A percentile compares a stretch with the other conserved stretches of the same genome.
These are phyloP conservation scores for Dicyrtomina minuta DNA, from an alignment of 2,888 invertebrate species.

Conservation along the genomic window DNA sequence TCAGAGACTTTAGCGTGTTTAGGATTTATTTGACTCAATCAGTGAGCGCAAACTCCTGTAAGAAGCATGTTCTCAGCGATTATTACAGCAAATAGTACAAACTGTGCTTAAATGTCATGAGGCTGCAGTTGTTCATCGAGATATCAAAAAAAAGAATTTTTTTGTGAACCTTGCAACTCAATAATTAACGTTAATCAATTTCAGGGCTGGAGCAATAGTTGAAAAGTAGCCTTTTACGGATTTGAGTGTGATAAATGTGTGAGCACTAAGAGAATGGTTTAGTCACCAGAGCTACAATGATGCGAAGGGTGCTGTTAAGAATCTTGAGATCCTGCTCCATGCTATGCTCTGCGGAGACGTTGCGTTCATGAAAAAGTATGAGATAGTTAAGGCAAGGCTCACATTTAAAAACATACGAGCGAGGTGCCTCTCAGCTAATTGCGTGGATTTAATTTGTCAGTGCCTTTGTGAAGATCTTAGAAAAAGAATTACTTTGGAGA, in stretches of 20 bases:
- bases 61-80: too few relatives aligned
- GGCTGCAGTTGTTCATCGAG: conserved; percentile 59
- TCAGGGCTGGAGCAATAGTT: conserved; percentile 63
- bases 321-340: conserved; percentile 63
- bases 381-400: conserved; percentile 57
- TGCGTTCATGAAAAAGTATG: conserved; percentile 63
- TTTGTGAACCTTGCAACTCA: conserved; percentile 61
- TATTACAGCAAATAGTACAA: too few relatives aligned
- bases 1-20: too few relatives aligned
- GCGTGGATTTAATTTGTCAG: too few relatives aligned
- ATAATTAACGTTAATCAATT: conserved; percentile 62
- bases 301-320: conserved; percentile 63
- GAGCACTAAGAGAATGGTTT: conserved; percentile 66
- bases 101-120: too few relatives aligned
- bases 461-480: too few relatives aligned
- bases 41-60: too few relatives aligned
- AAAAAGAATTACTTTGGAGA: too few relatives aligned
- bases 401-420: conserved; percentile 52
- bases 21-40: too few relatives aligned
- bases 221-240: conserved; percentile 61
- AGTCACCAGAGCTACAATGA: conserved; percentile 60
- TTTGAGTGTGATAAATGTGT: conserved; percentile 66
- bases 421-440: too few relatives aligned
- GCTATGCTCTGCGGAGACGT: conserved; percentile 66
- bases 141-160: conserved; percentile 65